Percentiles rank a stretch among this genome's conserved stretches.
phyloP scores from a whole-genome alignment of 2,888 invertebrate genomes.

The Nomada fabriciana region DNA sequence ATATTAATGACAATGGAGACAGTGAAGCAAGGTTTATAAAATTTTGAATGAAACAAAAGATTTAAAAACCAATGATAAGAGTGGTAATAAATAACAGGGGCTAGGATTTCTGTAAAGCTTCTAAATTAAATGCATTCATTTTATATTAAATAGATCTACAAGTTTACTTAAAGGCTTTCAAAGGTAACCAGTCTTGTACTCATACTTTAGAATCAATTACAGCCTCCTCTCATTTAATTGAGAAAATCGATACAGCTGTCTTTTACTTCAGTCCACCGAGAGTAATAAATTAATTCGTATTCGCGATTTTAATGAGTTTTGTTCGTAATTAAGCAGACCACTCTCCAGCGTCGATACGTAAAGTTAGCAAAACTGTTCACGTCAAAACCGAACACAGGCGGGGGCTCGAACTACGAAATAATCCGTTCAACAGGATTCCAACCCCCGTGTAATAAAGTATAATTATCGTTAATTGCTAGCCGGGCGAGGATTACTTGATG shows the following conservation, averaged over 20 bases:
- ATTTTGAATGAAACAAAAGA: no score
- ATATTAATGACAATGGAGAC: no score
- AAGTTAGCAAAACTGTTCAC: constrained; percentile 34
- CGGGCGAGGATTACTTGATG: constrained; percentile 35
- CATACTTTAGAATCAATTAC: background rate
- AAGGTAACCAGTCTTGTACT: no score
- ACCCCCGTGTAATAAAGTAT: constrained; percentile 49
- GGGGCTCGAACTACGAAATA: constrained; percentile 28
- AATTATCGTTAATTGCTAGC: constrained; percentile 63
- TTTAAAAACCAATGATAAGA: no score
- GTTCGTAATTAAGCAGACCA: constrained; percentile 60
- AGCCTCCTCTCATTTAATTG: background rate
- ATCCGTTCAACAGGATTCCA: constrained; percentile 13
- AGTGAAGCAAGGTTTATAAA: no score
- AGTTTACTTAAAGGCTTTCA: no score
- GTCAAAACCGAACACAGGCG: constrained; percentile 22
- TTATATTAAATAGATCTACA: no score
- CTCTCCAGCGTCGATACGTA: constrained; percentile 44
- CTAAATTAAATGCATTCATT: no score
- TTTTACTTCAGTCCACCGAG: no score
- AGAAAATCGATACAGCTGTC: background rate
- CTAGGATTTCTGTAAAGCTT: no score
- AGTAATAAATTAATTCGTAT: constrained; percentile 40
- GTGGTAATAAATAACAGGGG: no score
- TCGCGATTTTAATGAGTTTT: constrained; percentile 65